A percentile compares a stretch with the other conserved stretches of the same genome.
These are phyloP conservation scores for Myotis findleyi DNA, from an alignment of 2,797 vertebrate species.

Conservation along the genomic window DNA sequence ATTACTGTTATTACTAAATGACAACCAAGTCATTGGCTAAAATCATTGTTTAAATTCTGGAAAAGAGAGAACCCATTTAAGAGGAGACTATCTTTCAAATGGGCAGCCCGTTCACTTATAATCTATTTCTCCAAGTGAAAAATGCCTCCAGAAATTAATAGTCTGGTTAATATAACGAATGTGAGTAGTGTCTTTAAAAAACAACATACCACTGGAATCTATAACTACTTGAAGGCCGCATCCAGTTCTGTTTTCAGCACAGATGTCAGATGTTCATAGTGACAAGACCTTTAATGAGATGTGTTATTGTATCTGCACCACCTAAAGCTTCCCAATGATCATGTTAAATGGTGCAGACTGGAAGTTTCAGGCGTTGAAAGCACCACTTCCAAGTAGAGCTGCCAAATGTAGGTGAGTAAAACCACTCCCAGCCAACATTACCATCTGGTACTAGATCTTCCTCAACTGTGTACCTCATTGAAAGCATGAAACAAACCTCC, in stretches of 20 bases:
- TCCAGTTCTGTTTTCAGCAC: conserved; percentile 30
- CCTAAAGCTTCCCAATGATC: conserved; percentile 51
- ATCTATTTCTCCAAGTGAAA: conserved; percentile 45
- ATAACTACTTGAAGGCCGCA: neutral
- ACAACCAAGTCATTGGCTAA: neutral
- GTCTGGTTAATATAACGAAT: neutral
- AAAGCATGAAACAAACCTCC: conserved; percentile 55
- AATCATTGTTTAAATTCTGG: neutral
- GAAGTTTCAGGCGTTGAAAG: conserved; percentile 57
- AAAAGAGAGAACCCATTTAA: conserved; percentile 24
- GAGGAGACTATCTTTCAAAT: conserved; percentile 18
- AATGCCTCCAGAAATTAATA: conserved; percentile 22
- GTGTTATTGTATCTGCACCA: conserved; percentile 1
- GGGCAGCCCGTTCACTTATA: neutral
- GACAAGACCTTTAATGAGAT: conserved; percentile 37
- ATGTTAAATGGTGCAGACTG: conserved; percentile 45
- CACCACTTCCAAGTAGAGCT: conserved; percentile 45
- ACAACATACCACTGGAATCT: neutral
- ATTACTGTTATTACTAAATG: neutral
- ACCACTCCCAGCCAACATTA: conserved; percentile 65
- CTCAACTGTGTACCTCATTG: conserved; percentile 20
- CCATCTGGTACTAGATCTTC: conserved; percentile 77
- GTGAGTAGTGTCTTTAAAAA: conserved; percentile 5
- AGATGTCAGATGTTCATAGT: conserved; percentile 70
- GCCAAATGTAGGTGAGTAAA: conserved; percentile 76